Evolutionary conservation across 1,140 invertebrate species (phyloP).

Genomic region (Caerostris darwini): DNA sequence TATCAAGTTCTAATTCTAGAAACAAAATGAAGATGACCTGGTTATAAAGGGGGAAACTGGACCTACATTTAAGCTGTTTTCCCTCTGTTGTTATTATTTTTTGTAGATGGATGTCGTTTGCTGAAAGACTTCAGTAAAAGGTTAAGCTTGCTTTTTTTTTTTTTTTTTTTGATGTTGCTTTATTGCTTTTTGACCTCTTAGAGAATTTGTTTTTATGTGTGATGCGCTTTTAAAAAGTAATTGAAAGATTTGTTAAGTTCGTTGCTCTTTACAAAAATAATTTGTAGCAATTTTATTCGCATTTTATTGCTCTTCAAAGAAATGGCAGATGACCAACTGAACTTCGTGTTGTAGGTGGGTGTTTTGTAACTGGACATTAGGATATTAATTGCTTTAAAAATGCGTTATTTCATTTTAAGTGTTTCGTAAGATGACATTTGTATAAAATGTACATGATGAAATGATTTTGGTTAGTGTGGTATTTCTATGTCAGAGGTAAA

Average conservation of each 20-base stretch:
- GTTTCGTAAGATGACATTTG: background rate
- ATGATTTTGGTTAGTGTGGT: background rate
- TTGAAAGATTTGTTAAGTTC: background rate
- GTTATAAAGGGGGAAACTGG: slow-evolving; percentile 16
- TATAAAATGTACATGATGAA: background rate
- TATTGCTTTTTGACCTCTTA: slow-evolving; percentile 19
- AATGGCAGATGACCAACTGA: background rate
- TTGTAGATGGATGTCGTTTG: background rate
- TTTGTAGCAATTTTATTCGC: background rate
- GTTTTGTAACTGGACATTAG: background rate
- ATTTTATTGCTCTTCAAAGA: background rate
- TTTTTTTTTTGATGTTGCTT: slow-evolving; percentile 30
- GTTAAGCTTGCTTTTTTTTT: background rate
- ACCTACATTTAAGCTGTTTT: background rate
- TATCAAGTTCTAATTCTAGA: slow-evolving; percentile 53
- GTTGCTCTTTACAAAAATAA: slow-evolving; percentile 22
- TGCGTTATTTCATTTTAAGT: background rate
- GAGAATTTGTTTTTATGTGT: background rate
- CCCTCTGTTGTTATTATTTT: slow-evolving; percentile 8
- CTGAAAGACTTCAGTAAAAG: slow-evolving; percentile 34
- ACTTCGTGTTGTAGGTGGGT: background rate
- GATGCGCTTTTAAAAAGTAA: background rate
- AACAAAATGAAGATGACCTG: slow-evolving; percentile 50
- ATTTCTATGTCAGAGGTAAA: background rate
- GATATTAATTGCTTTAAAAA: background rate